Conservation (phyloP, 35 echinoderm and acorn worm species). For the Stichopus chloronotus region DNA sequence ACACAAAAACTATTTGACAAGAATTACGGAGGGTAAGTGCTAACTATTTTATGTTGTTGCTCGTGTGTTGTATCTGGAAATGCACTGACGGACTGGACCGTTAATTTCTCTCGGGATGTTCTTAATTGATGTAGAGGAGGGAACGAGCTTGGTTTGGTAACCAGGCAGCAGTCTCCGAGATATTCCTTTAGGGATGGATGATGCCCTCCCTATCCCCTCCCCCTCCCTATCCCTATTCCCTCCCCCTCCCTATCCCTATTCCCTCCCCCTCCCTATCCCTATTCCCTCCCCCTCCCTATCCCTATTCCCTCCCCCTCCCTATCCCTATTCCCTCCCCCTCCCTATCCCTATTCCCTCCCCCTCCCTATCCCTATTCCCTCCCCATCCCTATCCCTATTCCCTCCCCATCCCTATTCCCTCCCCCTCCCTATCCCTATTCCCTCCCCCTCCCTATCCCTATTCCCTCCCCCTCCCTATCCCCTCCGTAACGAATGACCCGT, state of each 20-base stretch:
- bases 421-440: too few relatives aligned
- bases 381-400: not conserved
- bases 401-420: not conserved
- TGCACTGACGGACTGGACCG: too few relatives aligned
- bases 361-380: not conserved
- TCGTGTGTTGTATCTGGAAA: too few relatives aligned
- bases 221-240: not conserved
- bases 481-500: not conserved
- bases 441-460: not conserved
- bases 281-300: not conserved
- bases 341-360: not conserved
- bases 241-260: not conserved
- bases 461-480: not conserved
- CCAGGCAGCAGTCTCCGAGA: too few relatives aligned
- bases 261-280: not conserved
- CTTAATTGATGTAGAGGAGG: too few relatives aligned
- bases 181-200: too few relatives aligned
- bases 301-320: not conserved
- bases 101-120: too few relatives aligned
- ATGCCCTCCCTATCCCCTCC: too few relatives aligned
- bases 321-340: not conserved
- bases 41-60: too few relatives aligned
- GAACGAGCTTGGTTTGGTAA: too few relatives aligned
- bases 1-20: too few relatives aligned
- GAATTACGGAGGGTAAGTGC: too few relatives aligned